Percentiles rank a stretch among this genome's conserved stretches.
phyloP scores from a whole-genome alignment of 2,888 invertebrate genomes.

The Scotopteryx bipunctaria region DNA sequence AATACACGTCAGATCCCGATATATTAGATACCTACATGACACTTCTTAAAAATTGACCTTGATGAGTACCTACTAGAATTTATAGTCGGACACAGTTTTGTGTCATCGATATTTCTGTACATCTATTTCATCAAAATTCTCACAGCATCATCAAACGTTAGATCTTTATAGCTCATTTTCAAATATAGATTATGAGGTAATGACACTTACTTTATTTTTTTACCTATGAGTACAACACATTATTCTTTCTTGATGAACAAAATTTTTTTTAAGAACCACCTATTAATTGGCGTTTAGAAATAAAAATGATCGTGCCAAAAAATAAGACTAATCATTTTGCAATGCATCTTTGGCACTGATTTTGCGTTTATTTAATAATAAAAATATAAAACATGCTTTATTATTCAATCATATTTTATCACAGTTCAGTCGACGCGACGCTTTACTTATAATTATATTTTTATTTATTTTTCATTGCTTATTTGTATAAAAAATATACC shows the following conservation, averaged over 20 bases:
- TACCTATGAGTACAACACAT: too few species aligned
- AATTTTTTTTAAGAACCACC: too few species aligned
- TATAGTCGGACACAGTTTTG: conserved; percentile 2
- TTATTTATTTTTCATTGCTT: conserved; percentile 69
- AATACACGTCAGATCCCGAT: background rate
- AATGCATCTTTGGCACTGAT: conserved; percentile 81
- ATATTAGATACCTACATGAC: too few species aligned
- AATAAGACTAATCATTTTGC: conserved; percentile 52
- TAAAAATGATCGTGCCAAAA: conserved; percentile 17
- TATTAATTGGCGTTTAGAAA: too few species aligned
- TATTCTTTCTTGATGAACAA: too few species aligned
- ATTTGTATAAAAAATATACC: conserved; percentile 53
- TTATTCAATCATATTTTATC: conserved; percentile 68
- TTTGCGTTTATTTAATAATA: conserved; percentile 70
- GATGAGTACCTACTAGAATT: conserved; percentile 1
- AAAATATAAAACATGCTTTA: conserved; percentile 59
- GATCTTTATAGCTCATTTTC: background rate
- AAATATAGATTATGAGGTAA: conserved; percentile 15
- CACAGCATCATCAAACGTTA: background rate
- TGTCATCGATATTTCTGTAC: conserved; percentile 28
- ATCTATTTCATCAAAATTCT: conserved; percentile 14
- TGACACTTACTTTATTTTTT: background rate
- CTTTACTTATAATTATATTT: conserved; percentile 51
- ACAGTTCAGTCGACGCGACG: conserved; percentile 76
- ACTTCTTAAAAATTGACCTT: conserved; percentile 19